These are phyloP conservation scores for Gallinago media DNA, from an alignment of 2,113 vertebrate genomes.

Conservation along the genomic window DNA sequence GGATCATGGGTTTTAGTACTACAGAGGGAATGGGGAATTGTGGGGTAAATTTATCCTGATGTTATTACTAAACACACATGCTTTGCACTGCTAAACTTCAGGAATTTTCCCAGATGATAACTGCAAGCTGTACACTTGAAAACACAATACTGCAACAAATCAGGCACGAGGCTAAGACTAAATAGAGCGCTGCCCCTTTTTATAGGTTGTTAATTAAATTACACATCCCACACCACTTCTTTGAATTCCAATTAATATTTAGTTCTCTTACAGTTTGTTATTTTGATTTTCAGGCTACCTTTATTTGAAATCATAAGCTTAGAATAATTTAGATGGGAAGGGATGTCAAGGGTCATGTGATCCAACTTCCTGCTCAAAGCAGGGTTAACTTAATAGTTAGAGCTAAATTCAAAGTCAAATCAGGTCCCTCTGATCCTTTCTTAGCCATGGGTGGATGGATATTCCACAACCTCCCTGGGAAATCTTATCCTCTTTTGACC, in stretches of 20 bases:
- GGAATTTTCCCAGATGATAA: background rate
- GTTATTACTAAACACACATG: background rate
- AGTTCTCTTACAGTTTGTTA: background rate
- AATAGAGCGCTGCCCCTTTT: background rate
- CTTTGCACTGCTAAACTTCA: background rate
- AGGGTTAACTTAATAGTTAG: background rate
- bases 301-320: background rate
- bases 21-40: background rate
- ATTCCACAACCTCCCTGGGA: background rate
- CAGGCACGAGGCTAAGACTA: background rate
- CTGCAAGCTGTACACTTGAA: background rate
- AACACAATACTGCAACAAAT: background rate
- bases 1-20: background rate
- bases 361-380: background rate
- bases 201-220: background rate
- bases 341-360: background rate
- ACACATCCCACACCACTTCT: background rate
- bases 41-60: background rate
- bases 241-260: background rate
- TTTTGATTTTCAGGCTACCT: slow-evolving; percentile 3
- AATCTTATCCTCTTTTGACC: background rate
- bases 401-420: background rate
- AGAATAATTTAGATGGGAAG: background rate
- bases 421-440: background rate
- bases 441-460: background rate